Base-by-base conservation (phyloP, 2,888 invertebrate genomes). In the Podabrus alpinus region DNA sequence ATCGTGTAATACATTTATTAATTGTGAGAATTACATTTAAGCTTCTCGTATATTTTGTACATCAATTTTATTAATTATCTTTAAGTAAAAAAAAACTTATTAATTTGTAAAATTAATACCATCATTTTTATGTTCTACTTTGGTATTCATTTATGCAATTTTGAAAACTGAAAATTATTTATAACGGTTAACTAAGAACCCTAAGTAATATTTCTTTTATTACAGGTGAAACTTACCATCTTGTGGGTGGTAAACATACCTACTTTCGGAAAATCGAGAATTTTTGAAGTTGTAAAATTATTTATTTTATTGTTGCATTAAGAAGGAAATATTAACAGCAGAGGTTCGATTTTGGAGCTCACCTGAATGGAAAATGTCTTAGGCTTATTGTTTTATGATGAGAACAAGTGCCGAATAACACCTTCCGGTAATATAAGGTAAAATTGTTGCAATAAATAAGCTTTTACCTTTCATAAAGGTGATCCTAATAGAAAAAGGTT, bases 1-100 rank as follows among this genome's bases (percentile, higher is more conserved):
- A 82, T 83, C 83, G 81, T 81, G 81, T 80, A 79, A 68, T 68
- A 60, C 59, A 68, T 15, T 59, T 19, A 17, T 25, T 17, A 61
- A 19, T 45, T 72, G 69, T 45, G 73, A 72, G 72, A 72, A 72
- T 72, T 67, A 72, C 62, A 68, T 61, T 72, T 68, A 72, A 45
- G 45, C 45, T 45, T 45, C 45, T 45, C 45, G n/a, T 45, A 45
- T n/a, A n/a, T n/a, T 7, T 45, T 7, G n/a, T 7, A 45, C 45
- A 45, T 45, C n/a, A 45, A 45, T 45, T 45, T 45, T 45, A 45
- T 45, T 45, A 45, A 45, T 45, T 24, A 9, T 24, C 24, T 24
- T 9, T 9, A 9, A 9, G 24, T 24, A 9, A 9, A 1, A 9
- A 9, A 24, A 24, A 24, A 24, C 0, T 19, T 19, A 19, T 19